phyloP scores from a whole-genome alignment of 2,113 vertebrate species.

The Trogon melanurus region DNA sequence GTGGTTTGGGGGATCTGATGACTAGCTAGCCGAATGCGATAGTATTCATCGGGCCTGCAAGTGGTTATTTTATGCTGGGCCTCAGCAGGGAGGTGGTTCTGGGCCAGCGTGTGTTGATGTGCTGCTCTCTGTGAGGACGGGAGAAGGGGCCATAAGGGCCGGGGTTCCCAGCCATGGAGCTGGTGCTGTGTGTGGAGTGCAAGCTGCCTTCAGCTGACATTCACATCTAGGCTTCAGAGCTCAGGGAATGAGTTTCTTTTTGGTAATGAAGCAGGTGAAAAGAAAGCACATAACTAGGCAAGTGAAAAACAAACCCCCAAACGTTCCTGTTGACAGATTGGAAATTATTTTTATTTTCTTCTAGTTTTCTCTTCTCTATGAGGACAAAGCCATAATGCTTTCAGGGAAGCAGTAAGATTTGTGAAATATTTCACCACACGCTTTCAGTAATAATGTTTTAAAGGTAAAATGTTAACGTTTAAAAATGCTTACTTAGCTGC shows the following conservation, averaged over 20 bases:
- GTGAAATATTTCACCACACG: background rate
- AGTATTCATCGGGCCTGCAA: background rate
- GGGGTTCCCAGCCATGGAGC: background rate
- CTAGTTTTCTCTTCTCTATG: background rate
- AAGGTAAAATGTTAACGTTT: background rate
- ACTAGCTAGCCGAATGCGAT: background rate
- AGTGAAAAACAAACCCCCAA: background rate
- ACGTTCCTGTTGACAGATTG: background rate
- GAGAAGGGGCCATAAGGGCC: accelerated
- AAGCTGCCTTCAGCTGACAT: background rate
- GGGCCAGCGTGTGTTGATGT: too few relatives aligned
- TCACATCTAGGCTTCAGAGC: background rate
- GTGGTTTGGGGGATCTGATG: background rate
- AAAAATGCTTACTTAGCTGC: background rate
- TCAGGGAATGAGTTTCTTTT: background rate
- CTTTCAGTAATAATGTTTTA: background rate
- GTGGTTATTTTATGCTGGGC: background rate
- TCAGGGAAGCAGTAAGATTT: background rate
- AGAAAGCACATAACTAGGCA: background rate
- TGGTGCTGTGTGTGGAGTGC: accelerated
- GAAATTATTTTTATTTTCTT: background rate
- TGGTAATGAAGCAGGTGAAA: background rate
- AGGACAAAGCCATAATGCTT: background rate
- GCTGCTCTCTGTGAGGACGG: background rate
- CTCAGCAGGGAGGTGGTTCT: background rate